phyloP scores from a whole-genome alignment of 1,140 invertebrate species.

The Caerostris extrusa region DNA sequence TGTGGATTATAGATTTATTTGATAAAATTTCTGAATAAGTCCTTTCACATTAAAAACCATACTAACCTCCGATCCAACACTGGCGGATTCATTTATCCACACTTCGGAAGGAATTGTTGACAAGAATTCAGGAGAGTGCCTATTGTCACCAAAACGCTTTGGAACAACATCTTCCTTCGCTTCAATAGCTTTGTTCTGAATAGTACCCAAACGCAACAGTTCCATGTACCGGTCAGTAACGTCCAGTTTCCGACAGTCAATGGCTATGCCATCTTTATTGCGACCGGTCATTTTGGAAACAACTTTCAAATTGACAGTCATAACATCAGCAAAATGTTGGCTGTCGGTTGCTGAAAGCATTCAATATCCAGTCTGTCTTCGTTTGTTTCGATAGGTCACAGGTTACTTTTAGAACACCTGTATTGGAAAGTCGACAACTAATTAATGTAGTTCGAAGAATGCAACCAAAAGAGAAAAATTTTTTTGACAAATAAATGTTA shows the following conservation, averaged over 20 bases:
- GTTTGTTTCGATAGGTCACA: constrained; percentile 89
- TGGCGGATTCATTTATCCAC: constrained; percentile 92
- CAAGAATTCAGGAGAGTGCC: constrained; percentile 91
- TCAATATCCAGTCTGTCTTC: constrained; percentile 72
- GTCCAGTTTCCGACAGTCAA: constrained; percentile 93
- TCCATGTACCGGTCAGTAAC: constrained; percentile 90
- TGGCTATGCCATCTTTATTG: constrained; percentile 87
- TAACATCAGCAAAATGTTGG: constrained; percentile 93
- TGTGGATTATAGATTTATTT: no score
- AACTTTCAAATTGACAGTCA: constrained; percentile 87
- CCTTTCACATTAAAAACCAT: background rate
- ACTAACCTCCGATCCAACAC: constrained; percentile 86
- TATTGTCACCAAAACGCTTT: constrained; percentile 88
- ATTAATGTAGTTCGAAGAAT: constrained; percentile 79
- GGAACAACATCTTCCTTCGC: constrained; percentile 86
- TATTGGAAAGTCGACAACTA: constrained; percentile 82
- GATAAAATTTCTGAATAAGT: no score
- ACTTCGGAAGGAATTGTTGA: constrained; percentile 84
- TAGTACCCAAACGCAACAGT: constrained; percentile 87
- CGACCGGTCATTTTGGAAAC: constrained; percentile 89
- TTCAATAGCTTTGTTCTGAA: constrained; percentile 85
- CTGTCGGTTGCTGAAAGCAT: constrained; percentile 94
- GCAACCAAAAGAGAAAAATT: background rate
- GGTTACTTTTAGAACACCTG: constrained; percentile 86
- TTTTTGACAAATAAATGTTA: no score